A percentile compares a stretch with the other conserved stretches of the same genome.
Conservation (phyloP, 2,888 invertebrate genomes). For the Acronicta psi region DNA sequence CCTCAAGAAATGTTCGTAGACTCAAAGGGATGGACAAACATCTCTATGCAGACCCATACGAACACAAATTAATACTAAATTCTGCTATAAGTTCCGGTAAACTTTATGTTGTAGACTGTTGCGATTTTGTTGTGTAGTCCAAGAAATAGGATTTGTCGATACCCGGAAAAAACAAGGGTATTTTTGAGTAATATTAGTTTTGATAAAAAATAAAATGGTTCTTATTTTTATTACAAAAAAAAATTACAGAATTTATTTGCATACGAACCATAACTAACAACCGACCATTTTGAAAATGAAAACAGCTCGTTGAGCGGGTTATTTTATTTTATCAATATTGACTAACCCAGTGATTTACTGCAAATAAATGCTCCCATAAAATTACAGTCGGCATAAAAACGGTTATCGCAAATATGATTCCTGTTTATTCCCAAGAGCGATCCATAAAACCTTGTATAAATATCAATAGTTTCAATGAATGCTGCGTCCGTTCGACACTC, state of each 20-base stretch:
- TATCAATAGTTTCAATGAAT: slow-evolving; percentile 77
- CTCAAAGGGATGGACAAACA: slow-evolving; percentile 76
- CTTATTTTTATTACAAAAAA: neutral
- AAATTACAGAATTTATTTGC: too few species aligned
- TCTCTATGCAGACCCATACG: slow-evolving; percentile 56
- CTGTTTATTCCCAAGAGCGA: slow-evolving; percentile 34
- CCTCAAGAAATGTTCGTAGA: slow-evolving; percentile 78
- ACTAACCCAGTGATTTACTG: slow-evolving; percentile 16
- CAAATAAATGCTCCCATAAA: slow-evolving; percentile 27
- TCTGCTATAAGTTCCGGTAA: slow-evolving; percentile 51
- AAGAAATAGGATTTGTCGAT: neutral
- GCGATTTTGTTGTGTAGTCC: slow-evolving; percentile 13
- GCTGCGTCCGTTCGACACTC: slow-evolving; percentile 63
- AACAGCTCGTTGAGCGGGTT: neutral
- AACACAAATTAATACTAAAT: slow-evolving; percentile 68
- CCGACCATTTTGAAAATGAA: neutral
- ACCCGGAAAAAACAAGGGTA: too few species aligned
- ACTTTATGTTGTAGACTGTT: slow-evolving; percentile 30
- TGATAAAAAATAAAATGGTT: too few species aligned
- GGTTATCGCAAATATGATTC: slow-evolving; percentile 38
- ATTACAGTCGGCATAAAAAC: slow-evolving; percentile 22
- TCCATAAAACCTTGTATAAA: slow-evolving; percentile 59
- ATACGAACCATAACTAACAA: slow-evolving; percentile 7
- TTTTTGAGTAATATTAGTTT: neutral
- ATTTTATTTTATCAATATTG: slow-evolving; percentile 13